phyloP scores from a whole-genome alignment of 1,140 invertebrate genomes.

The Trachymyrmex cornetzi region DNA sequence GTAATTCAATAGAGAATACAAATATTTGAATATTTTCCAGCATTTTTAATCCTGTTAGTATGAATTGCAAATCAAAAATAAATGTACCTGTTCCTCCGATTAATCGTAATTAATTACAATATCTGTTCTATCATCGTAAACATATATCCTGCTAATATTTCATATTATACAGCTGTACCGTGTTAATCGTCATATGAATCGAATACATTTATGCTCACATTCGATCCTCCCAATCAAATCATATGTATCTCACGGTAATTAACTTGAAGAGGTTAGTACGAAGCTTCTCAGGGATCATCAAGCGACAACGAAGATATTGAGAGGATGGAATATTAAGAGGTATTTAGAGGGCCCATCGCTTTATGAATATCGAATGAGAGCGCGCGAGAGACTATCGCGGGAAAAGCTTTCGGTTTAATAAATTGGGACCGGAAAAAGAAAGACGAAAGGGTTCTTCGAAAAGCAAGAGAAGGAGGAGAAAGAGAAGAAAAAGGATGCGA shows the following conservation, averaged over 20 bases:
- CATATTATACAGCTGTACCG: neutral
- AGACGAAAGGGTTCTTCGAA: neutral
- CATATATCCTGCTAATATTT: neutral
- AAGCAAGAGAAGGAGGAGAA: neutral
- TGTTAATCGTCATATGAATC: neutral
- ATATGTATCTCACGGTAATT: constrained; percentile 70
- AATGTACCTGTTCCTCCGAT: neutral
- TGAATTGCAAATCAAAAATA: neutral
- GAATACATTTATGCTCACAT: neutral
- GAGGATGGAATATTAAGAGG: constrained; percentile 70
- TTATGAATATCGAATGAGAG: constrained; percentile 75
- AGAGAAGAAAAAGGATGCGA: neutral
- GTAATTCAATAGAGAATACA: neutral
- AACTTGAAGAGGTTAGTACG: constrained; percentile 39
- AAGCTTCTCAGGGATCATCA: neutral
- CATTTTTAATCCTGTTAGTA: neutral
- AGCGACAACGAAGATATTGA: constrained; percentile 41
- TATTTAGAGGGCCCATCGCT: constrained; percentile 29
- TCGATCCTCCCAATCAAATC: constrained; percentile 41
- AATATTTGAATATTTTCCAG: neutral
- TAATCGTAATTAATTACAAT: neutral
- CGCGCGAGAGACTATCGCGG: constrained; percentile 54
- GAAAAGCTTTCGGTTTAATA: constrained; percentile 75
- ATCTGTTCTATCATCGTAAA: neutral
- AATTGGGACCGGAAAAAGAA: constrained; percentile 70